Evolutionary conservation across 1,140 invertebrate species (phyloP).

Genomic region (Penaeus chinensis): DNA sequence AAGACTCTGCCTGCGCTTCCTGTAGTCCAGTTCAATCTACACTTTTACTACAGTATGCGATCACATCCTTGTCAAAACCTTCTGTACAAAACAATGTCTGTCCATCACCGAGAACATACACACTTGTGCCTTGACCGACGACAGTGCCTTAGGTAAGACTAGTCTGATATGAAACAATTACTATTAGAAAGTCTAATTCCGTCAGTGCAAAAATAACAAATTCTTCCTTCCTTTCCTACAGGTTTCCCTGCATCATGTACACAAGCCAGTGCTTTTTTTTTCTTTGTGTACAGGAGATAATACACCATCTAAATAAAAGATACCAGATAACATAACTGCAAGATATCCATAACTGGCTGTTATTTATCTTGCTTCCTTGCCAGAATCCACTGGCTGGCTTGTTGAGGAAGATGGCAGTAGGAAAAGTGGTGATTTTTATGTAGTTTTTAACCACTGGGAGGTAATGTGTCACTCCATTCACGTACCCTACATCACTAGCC

Average conservation of each 20-base stretch:
- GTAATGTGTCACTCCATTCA: conserved; percentile 16
- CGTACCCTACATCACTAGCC: conserved; percentile 51
- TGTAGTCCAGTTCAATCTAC: conserved; percentile 30
- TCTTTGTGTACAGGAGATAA: conserved; percentile 32
- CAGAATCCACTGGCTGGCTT: conserved; percentile 27
- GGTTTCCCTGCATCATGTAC: conserved; percentile 44
- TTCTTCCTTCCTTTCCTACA: conserved; percentile 49
- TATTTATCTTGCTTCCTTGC: conserved; percentile 23
- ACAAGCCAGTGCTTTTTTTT: conserved; percentile 31
- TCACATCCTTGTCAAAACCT: conserved; percentile 54
- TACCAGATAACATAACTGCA: conserved; percentile 23
- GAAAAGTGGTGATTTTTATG: conserved; percentile 29
- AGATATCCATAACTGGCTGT: conserved; percentile 14
- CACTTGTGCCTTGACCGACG: conserved; percentile 51
- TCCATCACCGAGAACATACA: conserved; percentile 59
- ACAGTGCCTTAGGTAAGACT: conserved; percentile 59
- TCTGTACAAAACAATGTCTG: conserved; percentile 59
- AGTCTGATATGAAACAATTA: conserved; percentile 62
- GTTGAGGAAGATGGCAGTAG: conserved; percentile 47
- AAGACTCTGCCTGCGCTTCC: conserved; percentile 34
- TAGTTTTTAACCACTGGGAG: conserved; percentile 29
- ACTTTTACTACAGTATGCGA: conserved; percentile 52
- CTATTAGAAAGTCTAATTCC: conserved; percentile 58
- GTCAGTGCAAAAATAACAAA: conserved; percentile 60
- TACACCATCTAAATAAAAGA: conserved; percentile 36